Conservation (phyloP, 2,113 vertebrate species). For the Parus major region DNA sequence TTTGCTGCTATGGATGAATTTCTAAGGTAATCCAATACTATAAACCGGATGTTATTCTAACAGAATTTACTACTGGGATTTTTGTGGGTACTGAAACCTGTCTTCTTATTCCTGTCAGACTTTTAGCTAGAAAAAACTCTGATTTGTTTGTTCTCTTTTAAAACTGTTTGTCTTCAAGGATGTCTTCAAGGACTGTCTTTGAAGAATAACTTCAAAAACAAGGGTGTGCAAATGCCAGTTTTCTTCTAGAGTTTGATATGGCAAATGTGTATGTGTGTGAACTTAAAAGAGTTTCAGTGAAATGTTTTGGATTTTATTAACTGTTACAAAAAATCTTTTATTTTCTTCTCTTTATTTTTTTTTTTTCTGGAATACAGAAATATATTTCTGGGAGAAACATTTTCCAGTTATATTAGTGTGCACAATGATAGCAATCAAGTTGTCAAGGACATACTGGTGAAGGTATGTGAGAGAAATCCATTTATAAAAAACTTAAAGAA, state of each 20-base stretch:
- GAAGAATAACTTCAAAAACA: background rate
- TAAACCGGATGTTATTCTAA: background rate
- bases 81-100: background rate
- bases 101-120: background rate
- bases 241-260: background rate
- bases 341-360: background rate
- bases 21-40: background rate
- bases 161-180: background rate
- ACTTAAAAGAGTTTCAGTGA: background rate
- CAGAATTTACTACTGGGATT: background rate
- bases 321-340: background rate
- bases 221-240: background rate
- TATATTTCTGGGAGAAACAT: conserved; percentile 97
- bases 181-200: background rate
- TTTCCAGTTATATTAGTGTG: conserved; percentile 98
- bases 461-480: conserved; percentile 77
- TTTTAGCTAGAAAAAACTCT: background rate
- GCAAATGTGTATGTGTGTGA: background rate
- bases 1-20: background rate
- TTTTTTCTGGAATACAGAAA: conserved; percentile 78
- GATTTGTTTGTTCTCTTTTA: background rate
- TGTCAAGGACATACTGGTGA: conserved; percentile 96
- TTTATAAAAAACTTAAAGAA: background rate
- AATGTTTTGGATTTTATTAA: background rate
- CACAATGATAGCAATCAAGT: conserved; percentile 96